Conservation (phyloP, 2,113 vertebrate genomes). For the Onychostoma macrolepis region DNA sequence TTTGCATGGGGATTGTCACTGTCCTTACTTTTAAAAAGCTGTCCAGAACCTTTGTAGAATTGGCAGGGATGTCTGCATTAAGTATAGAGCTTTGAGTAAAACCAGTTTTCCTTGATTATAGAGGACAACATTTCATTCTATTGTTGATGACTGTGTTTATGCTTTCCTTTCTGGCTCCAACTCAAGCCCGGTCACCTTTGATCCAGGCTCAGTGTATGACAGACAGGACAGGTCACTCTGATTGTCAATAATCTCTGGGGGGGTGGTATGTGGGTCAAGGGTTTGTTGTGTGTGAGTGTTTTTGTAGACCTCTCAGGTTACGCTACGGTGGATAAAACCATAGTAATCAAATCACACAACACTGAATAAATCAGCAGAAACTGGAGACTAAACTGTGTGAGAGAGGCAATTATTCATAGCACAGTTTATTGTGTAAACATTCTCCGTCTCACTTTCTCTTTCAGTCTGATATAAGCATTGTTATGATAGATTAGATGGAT, state of each 20-base stretch:
- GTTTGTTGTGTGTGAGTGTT: slow-evolving; percentile 2
- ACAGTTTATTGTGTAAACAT: slow-evolving; percentile 27
- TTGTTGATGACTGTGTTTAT: slow-evolving; percentile 13
- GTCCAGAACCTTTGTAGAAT: not conserved
- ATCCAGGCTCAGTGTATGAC: not conserved
- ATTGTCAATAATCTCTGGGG: slow-evolving; percentile 27
- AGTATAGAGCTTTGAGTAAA: not conserved
- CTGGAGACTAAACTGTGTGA: not conserved
- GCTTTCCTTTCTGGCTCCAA: not conserved
- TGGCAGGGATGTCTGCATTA: not conserved
- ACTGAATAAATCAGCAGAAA: slow-evolving; percentile 47
- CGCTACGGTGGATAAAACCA: slow-evolving; percentile 10
- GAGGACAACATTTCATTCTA: not conserved
- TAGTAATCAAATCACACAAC: slow-evolving; percentile 24
- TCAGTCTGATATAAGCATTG: not conserved
- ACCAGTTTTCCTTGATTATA: not conserved
- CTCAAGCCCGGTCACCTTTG: not conserved
- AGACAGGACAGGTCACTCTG: slow-evolving; percentile 7
- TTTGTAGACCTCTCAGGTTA: slow-evolving; percentile 29
- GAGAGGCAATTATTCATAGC: slow-evolving; percentile 39
- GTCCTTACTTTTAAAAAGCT: not conserved
- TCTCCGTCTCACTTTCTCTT: not conserved
- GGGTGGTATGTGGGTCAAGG: slow-evolving; percentile 8
- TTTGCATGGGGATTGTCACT: not conserved
- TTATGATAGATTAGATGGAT: not conserved